These are phyloP conservation scores for Leptopilina myrica DNA, from an alignment of 2,888 invertebrate species.

Conservation along the genomic window DNA sequence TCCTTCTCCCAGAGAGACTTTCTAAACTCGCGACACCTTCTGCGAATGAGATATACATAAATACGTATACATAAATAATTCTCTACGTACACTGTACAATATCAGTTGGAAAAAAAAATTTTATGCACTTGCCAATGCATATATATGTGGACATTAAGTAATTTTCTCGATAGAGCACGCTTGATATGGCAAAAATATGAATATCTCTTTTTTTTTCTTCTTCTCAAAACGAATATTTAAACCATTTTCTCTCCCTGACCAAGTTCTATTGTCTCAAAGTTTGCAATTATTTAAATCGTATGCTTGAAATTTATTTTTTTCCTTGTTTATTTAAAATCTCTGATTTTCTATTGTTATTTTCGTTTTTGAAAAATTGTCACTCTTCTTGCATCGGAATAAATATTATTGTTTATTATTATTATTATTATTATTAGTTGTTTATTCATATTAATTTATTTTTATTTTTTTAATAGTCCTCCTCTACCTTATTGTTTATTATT, in stretches of 20 bases:
- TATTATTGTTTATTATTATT: too few species aligned
- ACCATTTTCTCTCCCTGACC: neutral
- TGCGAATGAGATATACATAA: neutral
- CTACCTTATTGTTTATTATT: too few species aligned
- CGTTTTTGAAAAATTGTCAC: too few species aligned
- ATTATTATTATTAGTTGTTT: too few species aligned
- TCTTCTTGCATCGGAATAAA: too few species aligned
- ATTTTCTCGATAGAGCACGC: constrained; percentile 29
- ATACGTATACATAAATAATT: neutral
- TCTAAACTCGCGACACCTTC: constrained; percentile 39
- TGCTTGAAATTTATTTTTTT: too few species aligned
- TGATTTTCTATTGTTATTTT: too few species aligned
- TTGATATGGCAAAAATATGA: constrained; percentile 6
- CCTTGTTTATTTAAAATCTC: too few species aligned
- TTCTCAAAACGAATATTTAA: neutral
- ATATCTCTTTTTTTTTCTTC: neutral
- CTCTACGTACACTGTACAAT: neutral
- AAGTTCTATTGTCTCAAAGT: neutral
- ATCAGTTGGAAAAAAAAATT: constrained; percentile 15
- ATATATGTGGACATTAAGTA: constrained; percentile 1
- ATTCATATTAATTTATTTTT: too few species aligned
- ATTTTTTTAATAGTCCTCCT: too few species aligned
- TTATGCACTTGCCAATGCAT: constrained; percentile 26
- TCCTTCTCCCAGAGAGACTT: constrained; percentile 42
- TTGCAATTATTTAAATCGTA: neutral